Percentiles rank a stretch among this genome's conserved stretches.
Evolutionary conservation across 1,140 invertebrate species (phyloP).

Genomic region (Eriosoma lanigerum): DNA sequence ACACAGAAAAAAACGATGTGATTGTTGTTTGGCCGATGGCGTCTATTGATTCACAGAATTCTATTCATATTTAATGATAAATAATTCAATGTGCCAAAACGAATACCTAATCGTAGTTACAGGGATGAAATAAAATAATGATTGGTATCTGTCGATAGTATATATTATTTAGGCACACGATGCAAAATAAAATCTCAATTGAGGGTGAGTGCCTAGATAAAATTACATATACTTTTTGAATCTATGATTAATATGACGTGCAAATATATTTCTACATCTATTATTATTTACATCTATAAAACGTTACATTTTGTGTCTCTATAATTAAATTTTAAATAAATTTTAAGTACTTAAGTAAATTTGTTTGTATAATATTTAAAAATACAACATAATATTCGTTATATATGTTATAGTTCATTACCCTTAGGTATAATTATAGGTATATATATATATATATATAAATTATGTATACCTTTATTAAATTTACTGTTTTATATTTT

Average conservation of each 20-base stretch:
- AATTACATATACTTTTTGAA: not conserved
- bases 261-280: too few relatives aligned
- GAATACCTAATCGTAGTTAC: slow-evolving; percentile 28
- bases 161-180: not conserved
- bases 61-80: slow-evolving; percentile 31
- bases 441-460: not conserved
- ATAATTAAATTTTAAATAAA: not conserved
- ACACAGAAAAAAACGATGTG: slow-evolving; percentile 22
- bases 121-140: slow-evolving; percentile 22
- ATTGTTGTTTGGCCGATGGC: slow-evolving; percentile 45
- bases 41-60: slow-evolving; percentile 15
- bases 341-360: not conserved
- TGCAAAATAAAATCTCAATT: not conserved
- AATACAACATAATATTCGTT: not conserved
- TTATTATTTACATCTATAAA: not conserved
- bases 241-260: not conserved
- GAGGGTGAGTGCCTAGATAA: not conserved
- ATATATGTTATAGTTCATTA: not conserved
- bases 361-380: not conserved
- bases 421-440: too few relatives aligned
- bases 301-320: not conserved
- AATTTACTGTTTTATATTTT: too few relatives aligned
- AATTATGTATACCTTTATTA: not conserved
- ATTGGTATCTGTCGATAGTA: too few relatives aligned
- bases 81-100: slow-evolving; percentile 11